phyloP scores from a whole-genome alignment of 2,797 vertebrate species.

The Danio choprae region DNA sequence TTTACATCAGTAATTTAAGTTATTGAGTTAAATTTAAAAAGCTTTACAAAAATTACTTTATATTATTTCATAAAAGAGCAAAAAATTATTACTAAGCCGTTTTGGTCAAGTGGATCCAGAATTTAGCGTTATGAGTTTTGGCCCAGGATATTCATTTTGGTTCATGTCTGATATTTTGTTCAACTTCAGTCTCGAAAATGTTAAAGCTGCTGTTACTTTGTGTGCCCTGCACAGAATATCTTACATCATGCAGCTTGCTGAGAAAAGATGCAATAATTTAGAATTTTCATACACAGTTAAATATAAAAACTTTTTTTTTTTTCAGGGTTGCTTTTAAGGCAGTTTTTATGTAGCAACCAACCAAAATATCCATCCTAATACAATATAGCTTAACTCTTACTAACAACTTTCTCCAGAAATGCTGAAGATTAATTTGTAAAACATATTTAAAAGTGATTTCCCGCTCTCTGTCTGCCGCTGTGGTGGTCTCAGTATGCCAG shows the following conservation, averaged over 20 bases:
- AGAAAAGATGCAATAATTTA: neutral
- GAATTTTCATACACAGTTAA: neutral
- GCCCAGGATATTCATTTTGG: too few species aligned
- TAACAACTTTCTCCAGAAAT: neutral
- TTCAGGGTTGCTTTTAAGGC: neutral
- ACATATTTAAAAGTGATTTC: slow-evolving; percentile 35
- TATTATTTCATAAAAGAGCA: too few species aligned
- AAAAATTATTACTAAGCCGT: too few species aligned
- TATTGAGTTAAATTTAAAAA: too few species aligned
- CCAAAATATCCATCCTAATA: neutral
- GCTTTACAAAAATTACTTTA: too few species aligned
- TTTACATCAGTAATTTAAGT: too few species aligned
- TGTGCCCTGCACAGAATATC: neutral
- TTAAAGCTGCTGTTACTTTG: too few species aligned
- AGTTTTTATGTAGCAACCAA: neutral
- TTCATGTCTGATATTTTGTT: too few species aligned
- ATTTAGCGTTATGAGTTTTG: too few species aligned
- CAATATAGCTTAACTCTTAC: neutral
- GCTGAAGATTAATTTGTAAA: slow-evolving; percentile 20
- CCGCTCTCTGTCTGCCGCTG: slow-evolving; percentile 30
- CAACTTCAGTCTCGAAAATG: too few species aligned
- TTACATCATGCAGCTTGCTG: neutral
- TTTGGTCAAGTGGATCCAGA: too few species aligned
- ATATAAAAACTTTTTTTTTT: neutral
- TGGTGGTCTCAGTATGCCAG: slow-evolving; percentile 55